phyloP scores from a whole-genome alignment of 2,113 vertebrate genomes.

The Picathartes gymnocephalus region DNA sequence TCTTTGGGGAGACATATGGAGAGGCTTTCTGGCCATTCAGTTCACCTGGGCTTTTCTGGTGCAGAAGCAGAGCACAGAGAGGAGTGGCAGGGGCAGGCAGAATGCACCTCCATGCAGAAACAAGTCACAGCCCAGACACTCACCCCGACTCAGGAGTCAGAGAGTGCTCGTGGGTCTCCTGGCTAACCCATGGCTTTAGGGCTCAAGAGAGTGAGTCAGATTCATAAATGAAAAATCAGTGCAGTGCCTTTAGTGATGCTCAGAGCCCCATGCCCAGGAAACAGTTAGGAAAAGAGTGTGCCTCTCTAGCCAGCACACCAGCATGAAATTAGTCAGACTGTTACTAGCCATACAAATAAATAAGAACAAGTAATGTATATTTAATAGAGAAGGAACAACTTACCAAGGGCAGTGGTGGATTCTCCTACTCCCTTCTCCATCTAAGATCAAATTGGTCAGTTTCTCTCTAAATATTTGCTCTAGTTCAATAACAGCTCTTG shows the following conservation, averaged over 20 bases:
- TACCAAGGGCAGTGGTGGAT: neutral
- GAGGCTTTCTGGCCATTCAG: neutral
- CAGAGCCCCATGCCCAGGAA: neutral
- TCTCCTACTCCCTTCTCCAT: neutral
- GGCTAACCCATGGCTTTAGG: neutral
- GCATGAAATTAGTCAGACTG: neutral
- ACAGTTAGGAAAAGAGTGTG: neutral
- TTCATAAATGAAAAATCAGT: neutral
- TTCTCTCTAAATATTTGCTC: neutral
- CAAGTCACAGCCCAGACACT: neutral
- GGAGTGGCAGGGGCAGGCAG: neutral
- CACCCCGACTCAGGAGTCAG: neutral
- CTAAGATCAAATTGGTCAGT: neutral
- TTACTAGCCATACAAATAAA: neutral
- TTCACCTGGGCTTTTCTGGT: neutral
- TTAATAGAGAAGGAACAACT: neutral
- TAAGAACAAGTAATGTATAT: neutral
- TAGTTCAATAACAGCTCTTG: neutral
- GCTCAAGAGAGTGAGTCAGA: neutral
- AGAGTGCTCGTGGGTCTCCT: neutral
- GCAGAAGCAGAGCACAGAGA: neutral
- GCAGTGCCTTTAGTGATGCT: neutral
- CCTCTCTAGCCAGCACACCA: neutral
- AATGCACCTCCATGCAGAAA: neutral
- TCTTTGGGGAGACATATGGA: neutral